Percentiles rank a stretch among this genome's conserved stretches.
These are phyloP conservation scores for Pterophyllum scalare DNA, from an alignment of 2,113 vertebrate species.

Conservation along the genomic window DNA sequence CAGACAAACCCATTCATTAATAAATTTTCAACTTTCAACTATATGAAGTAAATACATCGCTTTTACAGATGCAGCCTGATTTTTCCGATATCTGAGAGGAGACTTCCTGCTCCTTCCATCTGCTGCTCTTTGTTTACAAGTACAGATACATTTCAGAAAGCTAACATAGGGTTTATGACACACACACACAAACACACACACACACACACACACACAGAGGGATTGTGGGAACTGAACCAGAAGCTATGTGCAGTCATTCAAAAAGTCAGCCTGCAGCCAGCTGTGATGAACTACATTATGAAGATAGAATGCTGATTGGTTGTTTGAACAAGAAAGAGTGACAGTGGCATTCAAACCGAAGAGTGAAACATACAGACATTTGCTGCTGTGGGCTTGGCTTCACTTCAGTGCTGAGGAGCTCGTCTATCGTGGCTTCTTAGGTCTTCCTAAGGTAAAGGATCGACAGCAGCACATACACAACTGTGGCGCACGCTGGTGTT, in stretches of 20 bases:
- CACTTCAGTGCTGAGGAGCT: too few relatives aligned
- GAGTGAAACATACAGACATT: too few relatives aligned
- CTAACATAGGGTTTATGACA: neutral
- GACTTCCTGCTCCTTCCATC: neutral
- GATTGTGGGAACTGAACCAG: neutral
- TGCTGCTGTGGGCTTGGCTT: too few relatives aligned
- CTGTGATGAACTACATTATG: neutral
- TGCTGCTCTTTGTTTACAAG: too few relatives aligned
- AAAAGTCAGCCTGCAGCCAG: neutral
- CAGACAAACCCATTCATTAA: neutral
- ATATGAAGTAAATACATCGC: rapidly evolving
- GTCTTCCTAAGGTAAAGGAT: too few relatives aligned
- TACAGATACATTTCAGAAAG: neutral
- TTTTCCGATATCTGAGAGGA: neutral
- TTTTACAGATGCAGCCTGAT: neutral
- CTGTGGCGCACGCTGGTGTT: too few relatives aligned
- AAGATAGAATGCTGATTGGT: neutral
- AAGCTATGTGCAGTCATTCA: neutral
- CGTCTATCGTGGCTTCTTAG: too few relatives aligned
- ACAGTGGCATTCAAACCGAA: too few relatives aligned
- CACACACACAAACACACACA: neutral
- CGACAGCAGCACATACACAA: too few relatives aligned
- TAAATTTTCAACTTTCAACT: neutral
- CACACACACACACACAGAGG: too few relatives aligned
- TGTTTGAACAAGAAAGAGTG: neutral